These are phyloP conservation scores for Odontothrips loti DNA, from an alignment of 2,888 invertebrate species.

Conservation along the genomic window DNA sequence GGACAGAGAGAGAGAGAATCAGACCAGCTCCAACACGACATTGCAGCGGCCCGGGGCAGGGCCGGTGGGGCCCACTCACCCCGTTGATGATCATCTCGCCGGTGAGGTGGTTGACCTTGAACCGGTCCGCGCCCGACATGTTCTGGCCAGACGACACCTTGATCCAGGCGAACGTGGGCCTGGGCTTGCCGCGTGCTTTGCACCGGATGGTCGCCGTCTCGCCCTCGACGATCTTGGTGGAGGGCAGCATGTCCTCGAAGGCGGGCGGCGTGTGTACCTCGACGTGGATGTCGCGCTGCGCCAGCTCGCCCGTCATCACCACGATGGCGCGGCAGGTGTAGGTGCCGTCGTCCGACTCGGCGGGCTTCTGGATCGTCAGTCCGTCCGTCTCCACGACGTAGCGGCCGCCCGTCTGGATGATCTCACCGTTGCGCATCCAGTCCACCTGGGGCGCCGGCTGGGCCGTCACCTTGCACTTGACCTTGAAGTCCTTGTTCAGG, in stretches of 20 bases:
- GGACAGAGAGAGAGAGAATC: background rate
- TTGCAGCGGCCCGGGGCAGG: slow-evolving; percentile 34
- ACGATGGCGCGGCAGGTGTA: slow-evolving; percentile 87
- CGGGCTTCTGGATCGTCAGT: slow-evolving; percentile 68
- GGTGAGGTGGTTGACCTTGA: slow-evolving; percentile 44
- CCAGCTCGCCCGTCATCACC: slow-evolving; percentile 71
- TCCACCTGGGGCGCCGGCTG: slow-evolving; percentile 80
- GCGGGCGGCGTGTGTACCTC: slow-evolving; percentile 73
- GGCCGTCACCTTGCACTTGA: slow-evolving; percentile 80
- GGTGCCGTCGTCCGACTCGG: slow-evolving; percentile 77
- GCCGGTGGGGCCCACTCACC: slow-evolving; percentile 33
- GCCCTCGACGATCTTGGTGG: slow-evolving; percentile 72
- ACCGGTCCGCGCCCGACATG: slow-evolving; percentile 63
- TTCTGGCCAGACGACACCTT: slow-evolving; percentile 67
- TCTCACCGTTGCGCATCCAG: slow-evolving; percentile 75
- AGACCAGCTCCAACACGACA: too few species aligned
- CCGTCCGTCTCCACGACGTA: slow-evolving; percentile 73
- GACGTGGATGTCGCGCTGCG: slow-evolving; percentile 72
- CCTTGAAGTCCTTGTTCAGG: slow-evolving; percentile 67
- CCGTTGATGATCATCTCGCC: slow-evolving; percentile 3
- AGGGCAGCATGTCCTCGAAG: slow-evolving; percentile 59
- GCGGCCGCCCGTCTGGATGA: slow-evolving; percentile 63
- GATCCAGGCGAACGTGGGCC: slow-evolving; percentile 79
- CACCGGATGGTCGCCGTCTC: slow-evolving; percentile 71
- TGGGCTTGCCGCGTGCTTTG: slow-evolving; percentile 77